phyloP scores from a whole-genome alignment of 2,113 vertebrate species.

The Aplodontia rufa region DNA sequence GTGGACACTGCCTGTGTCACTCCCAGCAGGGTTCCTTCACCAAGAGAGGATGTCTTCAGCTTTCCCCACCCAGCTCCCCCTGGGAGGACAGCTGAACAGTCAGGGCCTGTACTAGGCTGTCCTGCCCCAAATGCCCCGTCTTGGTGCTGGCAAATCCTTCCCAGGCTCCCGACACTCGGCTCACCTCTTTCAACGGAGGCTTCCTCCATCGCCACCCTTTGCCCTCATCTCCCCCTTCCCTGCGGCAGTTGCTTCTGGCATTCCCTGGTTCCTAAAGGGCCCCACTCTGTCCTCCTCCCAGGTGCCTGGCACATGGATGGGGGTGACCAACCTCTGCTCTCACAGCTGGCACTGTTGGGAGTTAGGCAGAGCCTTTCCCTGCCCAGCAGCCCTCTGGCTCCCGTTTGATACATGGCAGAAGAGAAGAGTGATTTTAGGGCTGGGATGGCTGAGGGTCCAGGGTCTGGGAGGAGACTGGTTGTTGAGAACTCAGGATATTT shows the following conservation, averaged over 20 bases:
- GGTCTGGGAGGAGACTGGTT: neutral
- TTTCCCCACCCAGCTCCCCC: neutral
- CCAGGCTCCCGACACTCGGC: neutral
- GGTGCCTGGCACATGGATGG: neutral
- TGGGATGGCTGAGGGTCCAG: fast-evolving
- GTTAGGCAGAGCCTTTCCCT: neutral
- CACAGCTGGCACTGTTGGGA: fast-evolving
- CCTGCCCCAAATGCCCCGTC: no score
- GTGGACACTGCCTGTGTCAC: neutral
- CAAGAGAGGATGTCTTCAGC: neutral
- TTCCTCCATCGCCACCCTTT: neutral
- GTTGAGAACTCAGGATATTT: neutral
- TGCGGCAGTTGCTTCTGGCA: neutral
- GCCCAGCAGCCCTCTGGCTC: fast-evolving
- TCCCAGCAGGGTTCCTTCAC: neutral
- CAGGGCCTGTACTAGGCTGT: fast-evolving
- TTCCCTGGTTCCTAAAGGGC: neutral
- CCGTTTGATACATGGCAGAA: neutral
- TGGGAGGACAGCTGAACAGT: no score
- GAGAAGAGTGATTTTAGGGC: neutral
- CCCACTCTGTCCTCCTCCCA: neutral
- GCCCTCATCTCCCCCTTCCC: fast-evolving
- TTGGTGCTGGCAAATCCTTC: neutral
- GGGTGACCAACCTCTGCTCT: neutral
- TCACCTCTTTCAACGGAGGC: neutral